phyloP scores from a whole-genome alignment of 2,888 invertebrate genomes.

The Eupithecia centaureata region DNA sequence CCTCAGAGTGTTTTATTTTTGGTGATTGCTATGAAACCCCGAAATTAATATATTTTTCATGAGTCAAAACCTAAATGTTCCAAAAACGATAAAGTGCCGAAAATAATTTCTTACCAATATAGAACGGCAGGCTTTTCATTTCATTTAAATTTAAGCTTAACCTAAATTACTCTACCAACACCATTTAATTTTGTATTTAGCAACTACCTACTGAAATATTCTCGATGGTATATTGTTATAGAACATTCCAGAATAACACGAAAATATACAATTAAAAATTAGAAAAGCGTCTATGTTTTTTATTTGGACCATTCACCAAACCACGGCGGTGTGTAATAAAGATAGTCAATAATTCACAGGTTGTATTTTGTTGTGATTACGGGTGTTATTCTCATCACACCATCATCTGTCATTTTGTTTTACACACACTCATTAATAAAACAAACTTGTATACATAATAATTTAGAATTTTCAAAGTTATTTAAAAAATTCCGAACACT shows the following conservation, averaged over 20 bases:
- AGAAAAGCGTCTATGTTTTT: neutral
- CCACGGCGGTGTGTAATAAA: neutral
- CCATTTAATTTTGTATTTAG: neutral
- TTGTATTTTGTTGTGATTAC: conserved; percentile 9
- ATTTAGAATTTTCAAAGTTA: conserved; percentile 14
- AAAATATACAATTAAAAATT: neutral
- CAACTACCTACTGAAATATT: no score
- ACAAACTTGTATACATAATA: conserved; percentile 28
- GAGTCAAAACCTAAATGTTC: neutral
- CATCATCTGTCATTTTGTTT: conserved; percentile 29
- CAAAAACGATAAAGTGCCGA: neutral
- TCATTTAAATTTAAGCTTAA: neutral
- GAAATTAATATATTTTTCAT: neutral
- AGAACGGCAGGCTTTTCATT: neutral
- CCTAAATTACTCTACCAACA: neutral
- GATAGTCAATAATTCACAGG: conserved; percentile 2
- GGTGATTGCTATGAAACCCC: no score
- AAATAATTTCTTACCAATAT: no score
- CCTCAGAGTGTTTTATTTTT: no score
- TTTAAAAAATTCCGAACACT: conserved; percentile 29
- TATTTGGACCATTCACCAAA: neutral
- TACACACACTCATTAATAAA: conserved; percentile 28
- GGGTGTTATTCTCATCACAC: conserved; percentile 9
- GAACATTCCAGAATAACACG: neutral
- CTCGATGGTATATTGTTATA: neutral